Evolutionary conservation across 2,113 vertebrate genomes (phyloP), one percentile per base, ranked within the genome.

Genomic region (Chloropsis hardwickii): DNA sequence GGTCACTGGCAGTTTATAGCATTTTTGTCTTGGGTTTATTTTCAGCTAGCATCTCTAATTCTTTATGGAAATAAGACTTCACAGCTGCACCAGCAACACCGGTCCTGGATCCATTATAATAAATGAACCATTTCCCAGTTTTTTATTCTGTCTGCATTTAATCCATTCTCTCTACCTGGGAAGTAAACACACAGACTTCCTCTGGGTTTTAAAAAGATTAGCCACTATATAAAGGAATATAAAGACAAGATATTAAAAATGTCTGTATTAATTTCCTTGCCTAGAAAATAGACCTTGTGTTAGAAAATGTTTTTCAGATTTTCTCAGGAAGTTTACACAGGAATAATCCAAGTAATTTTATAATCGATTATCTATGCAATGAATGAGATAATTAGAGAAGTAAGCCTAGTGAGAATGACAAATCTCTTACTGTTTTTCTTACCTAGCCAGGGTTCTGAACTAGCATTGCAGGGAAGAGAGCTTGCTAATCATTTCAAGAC

Each of bases 401-500:
- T 39, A 42, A 86, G 47, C 21, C 56, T 20, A 60, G 33, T 11
- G 40, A 86, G 27, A 70, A 56, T 95, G 66, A 86, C 33, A 42
- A 25, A 69, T 62, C 16, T 79, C 0, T 67, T 94, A 15, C 11
- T 86, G 28, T 76, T 45, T 94, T 92, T 97, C 93, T 92, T 92
- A 88, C 80, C 65, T 64, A 99, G 99, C 97, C 98, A 98, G 84
- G 99, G 99, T 58, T 99, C 99, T 92, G 99, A 99, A 67, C 93
- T 99, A 97, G 98, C 96, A 0, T 97, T 98, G 24, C 98, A 98
- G 96, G 99, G 99, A 92, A 98, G 99, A 97, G 99, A 99, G 92
- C 98, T 99, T 96, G 98, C 98, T 35, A 98, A 98, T 97, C 99
- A 99, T 92, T 99, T 99, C 96, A 97, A 98, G 53, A 98, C 92